Evolutionary conservation across 1,140 invertebrate genomes (phyloP).

Genomic region (Drosophila tropicalis): DNA sequence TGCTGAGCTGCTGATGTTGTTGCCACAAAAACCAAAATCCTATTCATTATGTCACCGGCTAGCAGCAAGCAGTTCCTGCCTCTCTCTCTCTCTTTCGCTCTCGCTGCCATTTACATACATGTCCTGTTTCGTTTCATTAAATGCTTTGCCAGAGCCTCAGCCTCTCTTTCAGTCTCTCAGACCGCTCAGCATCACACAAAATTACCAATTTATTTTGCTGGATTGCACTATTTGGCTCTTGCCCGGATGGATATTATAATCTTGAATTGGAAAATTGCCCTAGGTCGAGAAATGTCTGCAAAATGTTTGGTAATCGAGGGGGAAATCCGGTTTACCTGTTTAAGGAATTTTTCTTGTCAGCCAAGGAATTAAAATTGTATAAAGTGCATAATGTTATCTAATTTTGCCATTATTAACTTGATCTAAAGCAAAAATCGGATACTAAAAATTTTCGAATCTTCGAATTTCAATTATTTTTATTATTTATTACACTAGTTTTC

Average conservation of each 20-base stretch:
- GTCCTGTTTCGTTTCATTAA: constrained; percentile 62
- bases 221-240: constrained; percentile 60
- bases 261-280: constrained; percentile 12
- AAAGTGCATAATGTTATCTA: too few species aligned
- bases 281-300: neutral
- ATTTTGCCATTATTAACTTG: too few species aligned
- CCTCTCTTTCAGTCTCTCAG: too few species aligned
- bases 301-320: neutral
- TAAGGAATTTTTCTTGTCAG: neutral
- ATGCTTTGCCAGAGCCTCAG: constrained; percentile 37
- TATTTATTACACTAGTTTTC: too few species aligned
- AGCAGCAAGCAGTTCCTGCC: constrained; percentile 17
- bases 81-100: neutral
- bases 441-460: too few species aligned
- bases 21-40: constrained; percentile 72
- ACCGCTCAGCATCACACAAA: constrained; percentile 50
- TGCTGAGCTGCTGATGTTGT: constrained; percentile 33
- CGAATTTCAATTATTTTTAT: too few species aligned
- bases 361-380: too few species aligned
- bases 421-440: too few species aligned
- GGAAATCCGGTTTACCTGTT: neutral
- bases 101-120: constrained; percentile 67
- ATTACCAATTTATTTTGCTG: constrained; percentile 79
- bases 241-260: constrained; percentile 19
- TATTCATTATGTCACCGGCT: constrained; percentile 77